Base-by-base conservation (phyloP, 2,888 invertebrate genomes). In the Phrixothrix hirtus region DNA sequence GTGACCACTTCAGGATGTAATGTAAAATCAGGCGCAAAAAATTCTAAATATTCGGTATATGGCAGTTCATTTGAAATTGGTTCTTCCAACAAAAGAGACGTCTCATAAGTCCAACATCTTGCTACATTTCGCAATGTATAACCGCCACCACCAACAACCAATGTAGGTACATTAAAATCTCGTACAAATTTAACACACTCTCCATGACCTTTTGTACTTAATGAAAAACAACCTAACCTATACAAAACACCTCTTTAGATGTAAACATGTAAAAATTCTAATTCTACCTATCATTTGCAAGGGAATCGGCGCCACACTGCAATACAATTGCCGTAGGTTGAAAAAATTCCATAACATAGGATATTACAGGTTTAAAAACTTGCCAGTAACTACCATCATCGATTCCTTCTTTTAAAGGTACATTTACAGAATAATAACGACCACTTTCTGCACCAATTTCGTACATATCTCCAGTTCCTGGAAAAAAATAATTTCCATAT, bases 401-500 rank as follows among this genome's bases (percentile, higher is more conserved):
- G 56, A 99, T 98, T 0, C 98, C 99, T 75, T 98, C 97, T 67
- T 95, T 93, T 9, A 99, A 75, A 0, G 99, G 99, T 0, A 99
- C 96, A 80, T 99, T 99, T 0, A 99, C 92, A 0, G 97, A 96
- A 73, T 98, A 99, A 73, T 95, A 96, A 41, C 94, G 81, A 0
- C 98, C 98, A 68, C 90, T 90, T 73, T 97, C 97, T 0, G 94
- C 91, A 0, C 99, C 99, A 38, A 96, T 86, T 78, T 99, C 98
- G 74, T 95, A 96, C 96, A 98, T 97, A 74, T 97, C 96, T 0
- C 98, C 98, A 0, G 98, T 99, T 0, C 98, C 97, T 0, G 98
- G 98, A 72, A 98, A 99, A 75, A 97, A 98, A 68, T 90, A 93
- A 69, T 95, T 95, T 1, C 98, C 98, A 71, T 96, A 98, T 77